These are phyloP conservation scores for Dolichotis patagonum DNA, from an alignment of 2,113 vertebrate species.

Conservation along the genomic window DNA sequence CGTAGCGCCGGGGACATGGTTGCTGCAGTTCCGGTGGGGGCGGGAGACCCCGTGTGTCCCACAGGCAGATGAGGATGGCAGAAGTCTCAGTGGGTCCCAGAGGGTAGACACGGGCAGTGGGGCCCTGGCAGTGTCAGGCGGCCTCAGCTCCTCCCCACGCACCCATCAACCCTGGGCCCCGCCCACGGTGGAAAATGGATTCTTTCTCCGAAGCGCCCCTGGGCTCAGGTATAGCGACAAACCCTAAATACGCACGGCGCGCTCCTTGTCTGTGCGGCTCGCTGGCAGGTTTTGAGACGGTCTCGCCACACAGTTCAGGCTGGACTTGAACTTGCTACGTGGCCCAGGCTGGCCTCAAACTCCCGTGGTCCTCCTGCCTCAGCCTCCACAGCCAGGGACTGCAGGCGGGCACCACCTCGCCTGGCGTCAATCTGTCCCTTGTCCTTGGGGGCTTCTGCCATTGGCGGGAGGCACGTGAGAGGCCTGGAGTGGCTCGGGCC, in stretches of 20 bases:
- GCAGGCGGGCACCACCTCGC: neutral
- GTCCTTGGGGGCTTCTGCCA: neutral
- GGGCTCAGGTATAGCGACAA: neutral
- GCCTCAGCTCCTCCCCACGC: neutral
- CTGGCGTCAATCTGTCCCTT: neutral
- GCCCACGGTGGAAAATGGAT: conserved; percentile 25
- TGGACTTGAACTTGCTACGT: neutral
- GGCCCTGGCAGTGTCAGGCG: neutral
- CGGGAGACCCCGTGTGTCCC: neutral
- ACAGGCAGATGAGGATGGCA: neutral
- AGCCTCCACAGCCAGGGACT: neutral
- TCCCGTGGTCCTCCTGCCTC: neutral
- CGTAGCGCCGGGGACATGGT: no score
- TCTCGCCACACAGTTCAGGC: neutral
- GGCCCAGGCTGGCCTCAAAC: no score
- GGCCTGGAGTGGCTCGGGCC: neutral
- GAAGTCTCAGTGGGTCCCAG: neutral
- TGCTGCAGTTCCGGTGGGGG: neutral
- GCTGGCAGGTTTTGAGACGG: neutral
- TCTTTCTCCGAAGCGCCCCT: neutral
- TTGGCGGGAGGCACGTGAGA: neutral
- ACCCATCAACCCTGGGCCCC: neutral
- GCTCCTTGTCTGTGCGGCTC: neutral
- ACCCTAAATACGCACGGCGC: neutral
- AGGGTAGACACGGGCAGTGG: neutral